Base-by-base conservation (phyloP, 2,888 invertebrate species). In the Anaspis maculata region DNA sequence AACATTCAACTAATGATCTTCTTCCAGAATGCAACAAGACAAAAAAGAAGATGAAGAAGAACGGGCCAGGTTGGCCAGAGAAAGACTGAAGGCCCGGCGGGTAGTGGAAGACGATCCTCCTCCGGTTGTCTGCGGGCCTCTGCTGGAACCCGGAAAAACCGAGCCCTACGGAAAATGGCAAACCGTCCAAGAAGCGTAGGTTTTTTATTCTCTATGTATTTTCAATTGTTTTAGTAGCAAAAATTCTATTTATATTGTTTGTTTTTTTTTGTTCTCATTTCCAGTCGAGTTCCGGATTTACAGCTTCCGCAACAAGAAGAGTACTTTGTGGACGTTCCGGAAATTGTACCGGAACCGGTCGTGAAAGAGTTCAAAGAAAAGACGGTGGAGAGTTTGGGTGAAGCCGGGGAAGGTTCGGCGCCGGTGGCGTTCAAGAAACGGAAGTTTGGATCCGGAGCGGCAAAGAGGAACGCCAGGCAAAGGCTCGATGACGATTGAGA, bases 161-260 rank as follows among this genome's bases (percentile, higher is more conserved):
- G 74, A 77, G 42, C 82, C 84, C 1, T 86, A 83, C 52, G 87
- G 87, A 3, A 67, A 74, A n/a, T 88, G 87, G 87, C 72, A 76
- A 50, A 70, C 76, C 3, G 75, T 87, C 4, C 70, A 73, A 38
- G 66, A 69, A 44, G 68, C 69, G 81, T 82, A 68, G 59, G 68
- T 62, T 34, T 26, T 26, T 33, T 14, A 30, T 33, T n/a, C 15
- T 34, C 32, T 5, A 24, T 10, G 5, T 5, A 30, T 22, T 9
- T 3, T 12, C n/a, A 22, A 6, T 10, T 13, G 10, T 13, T 30
- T n/a, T 30, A n/a, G n/a, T n/a, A n/a, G n/a, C n/a, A n/a, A n/a
- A n/a, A n/a, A n/a, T n/a, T n/a, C n/a, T n/a, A n/a, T n/a, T n/a
- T n/a, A n/a, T n/a, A n/a, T n/a, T n/a, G n/a, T n/a, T n/a, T n/a